phyloP scores from a whole-genome alignment of 2,113 vertebrate species.

The Axis porcinus region DNA sequence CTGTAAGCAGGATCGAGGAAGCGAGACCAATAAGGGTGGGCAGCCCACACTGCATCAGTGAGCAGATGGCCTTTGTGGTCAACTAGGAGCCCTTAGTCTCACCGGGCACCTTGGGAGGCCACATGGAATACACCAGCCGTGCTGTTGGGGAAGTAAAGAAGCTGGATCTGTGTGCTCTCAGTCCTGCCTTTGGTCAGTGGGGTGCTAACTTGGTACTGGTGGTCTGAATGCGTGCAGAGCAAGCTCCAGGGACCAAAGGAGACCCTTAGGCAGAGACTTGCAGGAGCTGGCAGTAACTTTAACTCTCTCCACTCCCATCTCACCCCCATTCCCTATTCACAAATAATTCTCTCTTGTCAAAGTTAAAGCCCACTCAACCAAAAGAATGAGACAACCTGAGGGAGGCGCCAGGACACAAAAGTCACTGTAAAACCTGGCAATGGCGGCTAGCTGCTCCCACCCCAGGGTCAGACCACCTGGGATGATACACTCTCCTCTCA shows the following conservation, averaged over 20 bases:
- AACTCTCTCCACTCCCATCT: not conserved
- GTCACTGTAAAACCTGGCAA: not conserved
- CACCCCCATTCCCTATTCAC: not conserved
- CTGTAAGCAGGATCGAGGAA: not conserved
- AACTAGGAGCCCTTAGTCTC: rapidly evolving
- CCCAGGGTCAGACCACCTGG: not conserved
- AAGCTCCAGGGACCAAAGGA: not conserved
- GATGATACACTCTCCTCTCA: not conserved
- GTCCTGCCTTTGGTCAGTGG: not conserved
- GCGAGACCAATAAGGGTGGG: not conserved
- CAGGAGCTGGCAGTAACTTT: not conserved
- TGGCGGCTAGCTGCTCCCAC: not conserved
- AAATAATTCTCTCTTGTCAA: not conserved
- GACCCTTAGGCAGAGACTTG: not conserved
- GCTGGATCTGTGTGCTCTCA: rapidly evolving
- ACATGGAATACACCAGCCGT: rapidly evolving
- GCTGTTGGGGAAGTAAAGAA: not conserved
- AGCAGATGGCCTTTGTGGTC: not conserved
- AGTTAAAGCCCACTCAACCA: not conserved
- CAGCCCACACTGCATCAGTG: not conserved
- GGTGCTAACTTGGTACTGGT: not conserved
- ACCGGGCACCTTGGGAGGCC: not conserved
- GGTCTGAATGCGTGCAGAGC: not conserved
- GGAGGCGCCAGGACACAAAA: rapidly evolving
- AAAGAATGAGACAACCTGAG: not conserved